phyloP scores from a whole-genome alignment of 2,888 invertebrate genomes.

The Adela reaumurella region DNA sequence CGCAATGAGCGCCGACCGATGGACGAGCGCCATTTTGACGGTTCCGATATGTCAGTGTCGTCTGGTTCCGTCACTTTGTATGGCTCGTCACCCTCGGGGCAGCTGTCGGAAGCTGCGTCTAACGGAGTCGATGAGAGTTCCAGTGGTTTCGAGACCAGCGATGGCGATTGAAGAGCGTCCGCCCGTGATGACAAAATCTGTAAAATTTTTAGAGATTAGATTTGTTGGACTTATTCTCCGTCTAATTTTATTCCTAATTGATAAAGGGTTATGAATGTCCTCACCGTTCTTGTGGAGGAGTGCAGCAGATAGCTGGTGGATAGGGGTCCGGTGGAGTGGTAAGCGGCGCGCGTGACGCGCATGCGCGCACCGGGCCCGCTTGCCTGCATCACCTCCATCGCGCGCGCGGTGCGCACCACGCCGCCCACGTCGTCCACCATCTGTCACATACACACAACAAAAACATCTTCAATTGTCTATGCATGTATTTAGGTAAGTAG shows the following conservation, averaged over 20 bases:
- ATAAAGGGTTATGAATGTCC: too few relatives aligned
- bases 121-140: constrained; percentile 45
- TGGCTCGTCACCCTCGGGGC: constrained; percentile 26
- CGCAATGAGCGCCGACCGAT: constrained; percentile 64
- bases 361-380: constrained; percentile 65
- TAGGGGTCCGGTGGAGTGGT: constrained; percentile 43
- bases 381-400: constrained; percentile 68
- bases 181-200: constrained; percentile 48
- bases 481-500: too few relatives aligned
- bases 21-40: constrained; percentile 65
- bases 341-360: constrained; percentile 67
- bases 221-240: too few relatives aligned
- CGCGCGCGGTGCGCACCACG: constrained; percentile 47
- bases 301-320: constrained; percentile 38
- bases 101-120: constrained; percentile 28
- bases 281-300: constrained; percentile 24
- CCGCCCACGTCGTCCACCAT: constrained; percentile 45
- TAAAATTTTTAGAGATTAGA: too few relatives aligned
- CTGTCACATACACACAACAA: constrained; percentile 17
- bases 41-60: constrained; percentile 51
- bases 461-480: too few relatives aligned
- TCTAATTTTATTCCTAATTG: too few relatives aligned
- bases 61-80: constrained; percentile 54
- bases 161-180: constrained; percentile 31
- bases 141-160: constrained; percentile 23